These are phyloP conservation scores for Amphibalanus amphitrite DNA, from an alignment of 1,140 invertebrate genomes.

Conservation along the genomic window DNA sequence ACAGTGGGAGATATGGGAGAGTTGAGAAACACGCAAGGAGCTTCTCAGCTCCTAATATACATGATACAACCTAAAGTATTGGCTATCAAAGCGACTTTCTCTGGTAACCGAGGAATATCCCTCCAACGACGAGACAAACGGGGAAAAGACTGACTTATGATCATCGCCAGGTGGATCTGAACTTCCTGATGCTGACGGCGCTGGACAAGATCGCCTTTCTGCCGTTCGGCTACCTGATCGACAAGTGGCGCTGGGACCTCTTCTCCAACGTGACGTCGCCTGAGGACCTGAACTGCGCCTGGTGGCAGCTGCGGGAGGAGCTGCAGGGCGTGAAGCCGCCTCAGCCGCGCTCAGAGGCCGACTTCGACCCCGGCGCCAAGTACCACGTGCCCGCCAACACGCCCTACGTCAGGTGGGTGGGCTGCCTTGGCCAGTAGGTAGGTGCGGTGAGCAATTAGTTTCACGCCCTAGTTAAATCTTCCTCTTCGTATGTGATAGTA, in stretches of 20 bases:
- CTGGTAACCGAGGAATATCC: too few relatives aligned
- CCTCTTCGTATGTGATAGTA: too few relatives aligned
- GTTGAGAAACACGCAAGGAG: too few relatives aligned
- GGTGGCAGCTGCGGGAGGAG: conserved; percentile 43
- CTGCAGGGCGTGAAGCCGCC: conserved; percentile 66
- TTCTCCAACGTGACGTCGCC: conserved; percentile 51
- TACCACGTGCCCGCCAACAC: conserved; percentile 67
- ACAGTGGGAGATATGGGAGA: too few relatives aligned
- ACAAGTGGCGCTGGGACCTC: conserved; percentile 74
- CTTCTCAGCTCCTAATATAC: too few relatives aligned
- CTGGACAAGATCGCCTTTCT: conserved; percentile 73
- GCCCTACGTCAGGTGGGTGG: conserved; percentile 54
- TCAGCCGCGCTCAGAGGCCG: conserved; percentile 47
- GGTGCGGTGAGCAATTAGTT: neutral
- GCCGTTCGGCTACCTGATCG: conserved; percentile 70
- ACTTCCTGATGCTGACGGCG: conserved; percentile 56
- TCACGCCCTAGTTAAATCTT: neutral
- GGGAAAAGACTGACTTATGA: neutral
- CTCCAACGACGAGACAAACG: too few relatives aligned
- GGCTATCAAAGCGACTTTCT: too few relatives aligned
- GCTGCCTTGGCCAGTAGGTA: neutral
- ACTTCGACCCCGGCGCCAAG: conserved; percentile 71
- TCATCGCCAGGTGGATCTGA: conserved; percentile 31
- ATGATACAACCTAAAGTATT: too few relatives aligned
- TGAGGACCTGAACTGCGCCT: conserved; percentile 57